Evolutionary conservation across 1,140 invertebrate species (phyloP).

Genomic region (Drosophila kurseongensis): DNA sequence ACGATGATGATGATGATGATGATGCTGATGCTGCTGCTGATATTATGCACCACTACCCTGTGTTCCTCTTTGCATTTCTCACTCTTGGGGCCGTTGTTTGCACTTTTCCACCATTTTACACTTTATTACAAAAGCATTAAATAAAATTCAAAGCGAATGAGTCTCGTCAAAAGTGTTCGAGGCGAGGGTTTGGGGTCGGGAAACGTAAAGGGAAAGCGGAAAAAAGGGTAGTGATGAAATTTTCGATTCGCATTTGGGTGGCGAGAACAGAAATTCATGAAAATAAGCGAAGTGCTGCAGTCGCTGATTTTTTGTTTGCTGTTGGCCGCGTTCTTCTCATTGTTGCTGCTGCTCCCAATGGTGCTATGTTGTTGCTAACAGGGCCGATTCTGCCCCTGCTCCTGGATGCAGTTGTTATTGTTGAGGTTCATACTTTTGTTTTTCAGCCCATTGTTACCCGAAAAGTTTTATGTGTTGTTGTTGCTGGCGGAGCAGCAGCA

Average conservation of each 20-base stretch:
- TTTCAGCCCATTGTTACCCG: constrained; percentile 66
- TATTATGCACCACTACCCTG: constrained; percentile 67
- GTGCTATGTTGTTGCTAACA: constrained; percentile 45
- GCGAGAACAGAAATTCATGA: constrained; percentile 30
- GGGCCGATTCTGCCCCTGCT: constrained; percentile 13
- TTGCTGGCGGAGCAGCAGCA: constrained; percentile 27
- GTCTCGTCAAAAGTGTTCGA: constrained; percentile 57
- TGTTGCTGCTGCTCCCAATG: constrained; percentile 24
- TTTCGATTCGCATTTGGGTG: constrained; percentile 69
- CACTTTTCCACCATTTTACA: constrained; percentile 82
- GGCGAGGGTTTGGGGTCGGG: constrained; percentile 8
- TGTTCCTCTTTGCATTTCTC: constrained; percentile 37
- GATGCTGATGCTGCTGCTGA: constrained; percentile 47
- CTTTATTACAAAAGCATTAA: constrained; percentile 83
- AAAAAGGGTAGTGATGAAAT: constrained; percentile 5
- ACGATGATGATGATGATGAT: constrained; percentile 49
- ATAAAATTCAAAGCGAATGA: constrained; percentile 83
- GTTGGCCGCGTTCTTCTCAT: constrained; percentile 29
- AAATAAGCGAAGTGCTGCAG: constrained; percentile 50
- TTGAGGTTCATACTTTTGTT: constrained; percentile 78
- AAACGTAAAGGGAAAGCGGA: background rate
- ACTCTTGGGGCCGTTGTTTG: constrained; percentile 66
- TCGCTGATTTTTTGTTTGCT: constrained; percentile 24
- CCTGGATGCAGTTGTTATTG: constrained; percentile 60
- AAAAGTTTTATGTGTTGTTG: constrained; percentile 41